A percentile compares a stretch with the other conserved stretches of the same genome.
phyloP scores from a whole-genome alignment of 2,888 invertebrate species.

The Parelbella ahira region DNA sequence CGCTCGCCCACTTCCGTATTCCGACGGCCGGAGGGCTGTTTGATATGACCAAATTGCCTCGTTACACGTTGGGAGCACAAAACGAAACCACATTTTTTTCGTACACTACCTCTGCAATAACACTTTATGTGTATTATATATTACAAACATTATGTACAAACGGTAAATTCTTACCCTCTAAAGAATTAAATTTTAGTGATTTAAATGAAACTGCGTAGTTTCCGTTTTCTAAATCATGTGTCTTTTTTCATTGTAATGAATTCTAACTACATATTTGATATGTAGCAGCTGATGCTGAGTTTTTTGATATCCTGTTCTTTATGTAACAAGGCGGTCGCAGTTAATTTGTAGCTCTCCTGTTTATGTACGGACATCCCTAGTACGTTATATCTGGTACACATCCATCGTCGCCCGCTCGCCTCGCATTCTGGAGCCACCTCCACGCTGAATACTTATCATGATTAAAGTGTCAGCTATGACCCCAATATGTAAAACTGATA shows the following conservation, averaged over 20 bases:
- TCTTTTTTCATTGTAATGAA: too few relatives aligned
- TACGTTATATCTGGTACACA: slow-evolving; percentile 25
- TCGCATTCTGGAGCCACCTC: slow-evolving; percentile 9
- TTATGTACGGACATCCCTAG: slow-evolving; percentile 28
- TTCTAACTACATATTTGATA: too few relatives aligned
- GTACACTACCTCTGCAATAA: too few relatives aligned
- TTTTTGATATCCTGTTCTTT: too few relatives aligned
- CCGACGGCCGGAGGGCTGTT: slow-evolving; percentile 6
- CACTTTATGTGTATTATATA: too few relatives aligned
- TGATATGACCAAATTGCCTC: slow-evolving; percentile 11
- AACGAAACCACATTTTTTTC: too few relatives aligned
- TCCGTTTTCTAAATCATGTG: too few relatives aligned
- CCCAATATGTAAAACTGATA: slow-evolving; percentile 21
- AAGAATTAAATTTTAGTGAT: too few relatives aligned
- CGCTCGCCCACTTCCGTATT: slow-evolving; percentile 22
- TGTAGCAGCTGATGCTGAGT: too few relatives aligned
- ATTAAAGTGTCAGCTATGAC: slow-evolving; percentile 20
- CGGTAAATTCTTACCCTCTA: too few relatives aligned
- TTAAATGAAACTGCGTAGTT: too few relatives aligned
- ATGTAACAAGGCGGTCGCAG: slow-evolving; percentile 17
- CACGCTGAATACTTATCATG: slow-evolving; percentile 6
- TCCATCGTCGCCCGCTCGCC: slow-evolving; percentile 22
- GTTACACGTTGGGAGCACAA: neutral
- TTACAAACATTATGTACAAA: too few relatives aligned
- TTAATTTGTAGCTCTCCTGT: slow-evolving; percentile 19